Percentiles rank a stretch among this genome's conserved stretches.
These are phyloP conservation scores for Epiblema foenella DNA, from an alignment of 2,888 invertebrate genomes.

Conservation along the genomic window DNA sequence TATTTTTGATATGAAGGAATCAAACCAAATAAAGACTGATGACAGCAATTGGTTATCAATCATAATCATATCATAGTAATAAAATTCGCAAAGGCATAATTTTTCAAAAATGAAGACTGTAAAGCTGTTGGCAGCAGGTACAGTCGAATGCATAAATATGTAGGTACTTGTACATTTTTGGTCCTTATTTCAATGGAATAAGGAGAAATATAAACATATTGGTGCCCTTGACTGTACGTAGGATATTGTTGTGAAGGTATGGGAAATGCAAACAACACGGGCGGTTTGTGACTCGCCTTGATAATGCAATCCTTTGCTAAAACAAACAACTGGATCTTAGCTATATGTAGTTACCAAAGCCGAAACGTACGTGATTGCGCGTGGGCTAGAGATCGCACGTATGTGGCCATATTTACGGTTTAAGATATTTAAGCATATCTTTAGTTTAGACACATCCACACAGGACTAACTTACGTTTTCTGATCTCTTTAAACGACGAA, in stretches of 20 bases:
- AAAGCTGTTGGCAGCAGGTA: neutral
- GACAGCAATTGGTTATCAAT: neutral
- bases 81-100: neutral
- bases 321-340: slow-evolving; percentile 17
- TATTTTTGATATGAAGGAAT: neutral
- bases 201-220: too few species aligned
- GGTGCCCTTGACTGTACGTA: too few species aligned
- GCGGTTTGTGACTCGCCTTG: slow-evolving; percentile 29
- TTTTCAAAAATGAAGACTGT: neutral
- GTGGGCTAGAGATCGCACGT: neutral
- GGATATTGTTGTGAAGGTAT: slow-evolving; percentile 13
- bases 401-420: too few species aligned
- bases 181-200: too few species aligned
- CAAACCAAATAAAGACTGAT: slow-evolving; percentile 25
- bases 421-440: neutral
- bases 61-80: neutral
- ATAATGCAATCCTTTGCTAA: slow-evolving; percentile 33
- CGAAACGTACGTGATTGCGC: neutral
- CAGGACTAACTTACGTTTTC: too few species aligned
- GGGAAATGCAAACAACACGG: slow-evolving; percentile 26
- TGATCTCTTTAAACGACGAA: too few species aligned
- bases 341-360: slow-evolving; percentile 16
- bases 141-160: too few species aligned
- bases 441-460: neutral
- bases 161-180: too few species aligned